Base-by-base conservation (phyloP, 1,140 invertebrate species). In the Drosophila ironensis region DNA sequence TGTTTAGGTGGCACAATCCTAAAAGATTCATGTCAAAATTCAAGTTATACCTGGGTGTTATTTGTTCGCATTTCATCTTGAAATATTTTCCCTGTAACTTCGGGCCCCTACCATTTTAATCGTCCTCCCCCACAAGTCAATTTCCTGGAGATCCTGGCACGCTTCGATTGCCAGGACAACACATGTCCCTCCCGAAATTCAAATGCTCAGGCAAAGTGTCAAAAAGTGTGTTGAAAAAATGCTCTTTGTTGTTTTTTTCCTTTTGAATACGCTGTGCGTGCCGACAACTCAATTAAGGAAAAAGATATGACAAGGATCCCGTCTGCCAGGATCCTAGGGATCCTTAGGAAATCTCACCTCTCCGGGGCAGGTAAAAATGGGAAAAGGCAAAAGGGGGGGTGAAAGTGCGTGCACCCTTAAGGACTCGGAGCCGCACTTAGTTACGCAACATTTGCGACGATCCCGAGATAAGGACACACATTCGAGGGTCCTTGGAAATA, bases 401-500 rank as follows among this genome's bases (percentile, higher is more conserved):
- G 12, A 27, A 42, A 54, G 57, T 50, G 44, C 44, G 70, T 14
- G 38, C 4, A n/a, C 44, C 25, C 40, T 17, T 14, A 14, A 40
- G 47, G 11, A 11, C 33, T 25, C 52, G 30, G 35, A 44, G 19
- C 25, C 51, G 69, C 78, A 82, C 78, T 84, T 84, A 84, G 78
- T 84, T 84, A 74, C 78, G 78, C 78, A 78, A 84, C 78, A 84
- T 86, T 84, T 84, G 80, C 66, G 17, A 27, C 30, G 70, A 50
- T 59, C 30, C 53, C 19, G 14, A 16, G 69, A 72, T 71, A 71
- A 72, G 46, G 80, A 86, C 71, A 73, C 30, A 22, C n/a, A n/a
- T 16, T 9, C 19, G 20, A 20, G 44, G 9, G 40, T 27, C 30
- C 20, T 12, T 17, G 8, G 12, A 22, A 16, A n/a, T n/a, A n/a